Conservation (phyloP, 2,888 invertebrate species). For the Patella depressa region DNA sequence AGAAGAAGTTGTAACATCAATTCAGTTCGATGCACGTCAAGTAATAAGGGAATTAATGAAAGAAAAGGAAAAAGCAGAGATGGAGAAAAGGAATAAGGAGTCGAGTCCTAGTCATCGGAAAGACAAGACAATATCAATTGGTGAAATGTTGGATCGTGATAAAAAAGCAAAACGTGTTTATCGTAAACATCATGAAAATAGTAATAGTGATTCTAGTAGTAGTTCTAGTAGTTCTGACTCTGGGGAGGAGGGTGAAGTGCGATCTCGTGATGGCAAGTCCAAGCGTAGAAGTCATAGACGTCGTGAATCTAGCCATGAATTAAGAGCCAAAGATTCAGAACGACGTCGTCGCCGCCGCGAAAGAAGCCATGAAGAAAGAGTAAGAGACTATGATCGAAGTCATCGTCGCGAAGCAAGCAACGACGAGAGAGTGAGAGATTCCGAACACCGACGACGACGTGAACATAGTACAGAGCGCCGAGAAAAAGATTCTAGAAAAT, state of each 20-base stretch:
- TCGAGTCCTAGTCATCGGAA: not conserved
- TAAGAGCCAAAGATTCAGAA: not conserved
- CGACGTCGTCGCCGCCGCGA: not conserved
- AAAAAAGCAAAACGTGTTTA: not conserved
- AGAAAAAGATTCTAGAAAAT: not conserved
- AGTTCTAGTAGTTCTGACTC: constrained; percentile 15
- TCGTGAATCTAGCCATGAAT: constrained; percentile 15
- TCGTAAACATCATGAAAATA: not conserved
- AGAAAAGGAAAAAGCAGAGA: constrained; percentile 10
- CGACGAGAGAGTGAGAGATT: not conserved
- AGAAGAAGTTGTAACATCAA: not conserved
- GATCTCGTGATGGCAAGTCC: constrained; percentile 19
- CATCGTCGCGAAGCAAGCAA: not conserved
- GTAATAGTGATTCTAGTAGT: not conserved
- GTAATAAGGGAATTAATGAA: constrained; percentile 13
- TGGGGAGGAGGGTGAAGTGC: constrained; percentile 24
- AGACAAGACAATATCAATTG: not conserved
- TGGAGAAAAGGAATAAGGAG: constrained; percentile 29
- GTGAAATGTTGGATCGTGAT: not conserved
- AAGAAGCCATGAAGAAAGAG: constrained; percentile 16
- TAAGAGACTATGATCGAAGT: not conserved
- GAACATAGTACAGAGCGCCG: not conserved
- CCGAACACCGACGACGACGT: not conserved
- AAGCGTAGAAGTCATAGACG: constrained; percentile 16
- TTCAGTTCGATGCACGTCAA: not conserved